phyloP scores from a whole-genome alignment of 1,140 invertebrate genomes.

The Lepidotrigona ventralis region DNA sequence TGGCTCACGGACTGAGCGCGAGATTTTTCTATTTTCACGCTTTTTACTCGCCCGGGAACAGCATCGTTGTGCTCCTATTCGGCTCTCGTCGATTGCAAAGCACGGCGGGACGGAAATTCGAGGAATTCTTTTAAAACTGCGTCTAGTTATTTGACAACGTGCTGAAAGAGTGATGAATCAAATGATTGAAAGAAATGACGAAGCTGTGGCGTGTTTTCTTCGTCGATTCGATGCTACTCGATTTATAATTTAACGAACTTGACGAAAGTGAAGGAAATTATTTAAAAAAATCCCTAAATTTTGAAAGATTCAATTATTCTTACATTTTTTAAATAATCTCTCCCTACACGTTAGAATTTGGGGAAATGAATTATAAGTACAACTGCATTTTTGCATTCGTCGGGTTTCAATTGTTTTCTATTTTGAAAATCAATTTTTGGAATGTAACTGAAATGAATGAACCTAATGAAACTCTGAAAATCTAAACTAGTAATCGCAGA shows the following conservation, averaged over 20 bases:
- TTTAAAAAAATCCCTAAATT: too few relatives aligned
- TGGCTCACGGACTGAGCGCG: not conserved
- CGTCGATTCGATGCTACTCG: too few relatives aligned
- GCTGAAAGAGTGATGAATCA: too few relatives aligned
- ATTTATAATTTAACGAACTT: too few relatives aligned
- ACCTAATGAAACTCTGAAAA: not conserved
- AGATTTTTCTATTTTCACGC: not conserved
- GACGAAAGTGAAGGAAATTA: too few relatives aligned
- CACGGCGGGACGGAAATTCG: not conserved
- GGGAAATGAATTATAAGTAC: not conserved
- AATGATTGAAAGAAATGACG: too few relatives aligned
- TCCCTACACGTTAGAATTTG: too few relatives aligned
- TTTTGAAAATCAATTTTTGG: not conserved
- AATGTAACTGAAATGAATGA: not conserved
- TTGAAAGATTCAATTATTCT: too few relatives aligned
- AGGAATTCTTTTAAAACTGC: not conserved
- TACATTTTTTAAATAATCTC: too few relatives aligned
- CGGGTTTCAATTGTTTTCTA: not conserved
- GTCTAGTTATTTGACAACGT: not conserved
- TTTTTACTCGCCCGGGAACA: not conserved
- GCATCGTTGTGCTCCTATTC: not conserved
- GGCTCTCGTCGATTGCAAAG: not conserved
- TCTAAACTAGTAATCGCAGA: not conserved
- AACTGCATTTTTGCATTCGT: not conserved
- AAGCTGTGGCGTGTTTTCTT: too few relatives aligned